These are phyloP conservation scores for Chrysodeixis includens DNA, from an alignment of 2,888 invertebrate genomes.

Conservation along the genomic window DNA sequence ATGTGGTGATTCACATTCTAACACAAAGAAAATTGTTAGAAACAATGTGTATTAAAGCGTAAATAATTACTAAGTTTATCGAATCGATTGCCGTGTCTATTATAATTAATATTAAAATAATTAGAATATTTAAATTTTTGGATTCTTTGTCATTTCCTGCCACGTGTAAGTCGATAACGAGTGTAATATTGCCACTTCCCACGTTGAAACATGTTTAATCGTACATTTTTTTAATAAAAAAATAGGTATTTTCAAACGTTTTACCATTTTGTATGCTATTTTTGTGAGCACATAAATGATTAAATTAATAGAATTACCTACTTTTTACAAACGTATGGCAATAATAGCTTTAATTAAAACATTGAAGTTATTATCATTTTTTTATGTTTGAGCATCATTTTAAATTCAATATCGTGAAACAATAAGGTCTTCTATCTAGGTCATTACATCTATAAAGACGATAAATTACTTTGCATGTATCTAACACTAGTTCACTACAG, in stretches of 20 bases:
- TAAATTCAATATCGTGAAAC: not conserved
- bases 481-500: slow-evolving; percentile 24
- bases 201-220: no score
- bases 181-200: no score
- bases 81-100: not conserved
- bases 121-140: not conserved
- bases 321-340: not conserved
- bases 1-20: not conserved
- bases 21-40: not conserved
- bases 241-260: no score
- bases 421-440: slow-evolving; percentile 34
- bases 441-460: slow-evolving; percentile 40
- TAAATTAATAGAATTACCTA: no score
- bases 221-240: no score
- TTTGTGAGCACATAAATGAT: no score
- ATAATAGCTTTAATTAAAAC: not conserved
- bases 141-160: not conserved
- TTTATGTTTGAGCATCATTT: not conserved
- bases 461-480: slow-evolving; percentile 41
- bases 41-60: not conserved
- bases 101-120: not conserved
- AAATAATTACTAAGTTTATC: not conserved
- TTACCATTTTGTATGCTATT: no score
- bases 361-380: not conserved
- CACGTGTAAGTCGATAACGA: not conserved